Percentiles rank a stretch among this genome's conserved stretches.
Conservation (phyloP, 2,888 invertebrate species). For the Allolobophora icterica region DNA sequence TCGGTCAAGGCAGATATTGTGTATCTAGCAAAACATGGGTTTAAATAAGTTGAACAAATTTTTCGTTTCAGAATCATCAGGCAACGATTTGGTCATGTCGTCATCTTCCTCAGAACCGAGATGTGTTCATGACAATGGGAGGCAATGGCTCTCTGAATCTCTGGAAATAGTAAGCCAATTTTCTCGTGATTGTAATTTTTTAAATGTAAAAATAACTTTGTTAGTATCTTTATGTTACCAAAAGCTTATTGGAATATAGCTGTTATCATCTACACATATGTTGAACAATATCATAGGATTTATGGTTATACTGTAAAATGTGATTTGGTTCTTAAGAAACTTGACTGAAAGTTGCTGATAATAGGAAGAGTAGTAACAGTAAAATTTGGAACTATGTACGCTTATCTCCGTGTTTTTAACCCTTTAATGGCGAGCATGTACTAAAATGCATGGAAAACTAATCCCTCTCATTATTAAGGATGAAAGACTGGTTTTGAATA, state of each 20-base stretch:
- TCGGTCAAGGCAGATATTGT: neutral
- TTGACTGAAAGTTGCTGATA: no score
- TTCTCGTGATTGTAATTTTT: neutral
- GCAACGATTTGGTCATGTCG: constrained; percentile 88
- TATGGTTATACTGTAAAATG: no score
- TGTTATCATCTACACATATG: neutral
- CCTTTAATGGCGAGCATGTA: no score
- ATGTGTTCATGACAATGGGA: constrained; percentile 87
- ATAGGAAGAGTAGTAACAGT: no score
- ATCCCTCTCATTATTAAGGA: no score
- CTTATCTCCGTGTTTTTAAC: no score
- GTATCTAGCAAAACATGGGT: neutral
- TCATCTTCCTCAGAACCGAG: constrained; percentile 91
- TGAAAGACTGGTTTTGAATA: no score
- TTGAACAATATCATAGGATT: no score
- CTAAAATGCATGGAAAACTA: no score
- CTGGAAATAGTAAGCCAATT: constrained; percentile 86
- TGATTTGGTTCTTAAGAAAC: no score
- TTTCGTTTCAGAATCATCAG: constrained; percentile 67
- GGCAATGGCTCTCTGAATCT: constrained; percentile 87
- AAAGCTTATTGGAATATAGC: neutral
- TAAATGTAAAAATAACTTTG: neutral
- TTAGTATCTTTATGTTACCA: neutral
- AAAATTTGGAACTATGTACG: no score
- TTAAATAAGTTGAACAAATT: neutral